Evolutionary conservation across 2,888 invertebrate species (phyloP).

Genomic region (Euproctis similis): DNA sequence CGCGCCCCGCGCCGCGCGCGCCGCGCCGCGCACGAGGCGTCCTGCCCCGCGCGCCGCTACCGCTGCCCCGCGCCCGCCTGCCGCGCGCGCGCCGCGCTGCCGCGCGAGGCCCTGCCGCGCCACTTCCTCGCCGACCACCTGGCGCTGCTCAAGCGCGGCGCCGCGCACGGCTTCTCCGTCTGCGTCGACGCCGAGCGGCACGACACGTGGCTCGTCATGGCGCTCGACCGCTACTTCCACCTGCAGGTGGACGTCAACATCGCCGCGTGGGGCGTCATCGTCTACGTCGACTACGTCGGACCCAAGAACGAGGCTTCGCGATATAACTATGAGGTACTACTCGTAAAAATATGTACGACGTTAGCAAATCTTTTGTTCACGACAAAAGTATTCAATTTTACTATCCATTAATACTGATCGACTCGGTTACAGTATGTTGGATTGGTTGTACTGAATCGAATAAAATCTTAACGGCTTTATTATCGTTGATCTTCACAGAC

Average conservation of each 20-base stretch:
- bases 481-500: too few species aligned
- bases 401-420: too few species aligned
- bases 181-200: constrained; percentile 50
- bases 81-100: constrained; percentile 27
- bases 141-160: constrained; percentile 44
- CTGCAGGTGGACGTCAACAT: constrained; percentile 52
- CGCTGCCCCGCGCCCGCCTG: constrained; percentile 62
- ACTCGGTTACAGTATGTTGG: too few species aligned
- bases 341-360: too few species aligned
- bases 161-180: constrained; percentile 45
- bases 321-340: constrained; percentile 57
- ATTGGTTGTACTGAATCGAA: too few species aligned
- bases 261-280: constrained; percentile 48
- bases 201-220: constrained; percentile 51
- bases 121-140: constrained; percentile 47
- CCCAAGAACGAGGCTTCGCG: constrained; percentile 51
- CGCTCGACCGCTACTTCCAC: constrained; percentile 52
- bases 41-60: constrained; percentile 62
- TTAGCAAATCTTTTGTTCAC: too few species aligned
- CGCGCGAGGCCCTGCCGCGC: constrained; percentile 29
- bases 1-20: constrained; percentile 55
- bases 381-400: too few species aligned
- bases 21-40: constrained; percentile 64
- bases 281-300: constrained; percentile 60
- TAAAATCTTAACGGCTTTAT: too few species aligned